Base-by-base conservation (phyloP, 1,140 invertebrate genomes). In the Tetraneura akinire region DNA sequence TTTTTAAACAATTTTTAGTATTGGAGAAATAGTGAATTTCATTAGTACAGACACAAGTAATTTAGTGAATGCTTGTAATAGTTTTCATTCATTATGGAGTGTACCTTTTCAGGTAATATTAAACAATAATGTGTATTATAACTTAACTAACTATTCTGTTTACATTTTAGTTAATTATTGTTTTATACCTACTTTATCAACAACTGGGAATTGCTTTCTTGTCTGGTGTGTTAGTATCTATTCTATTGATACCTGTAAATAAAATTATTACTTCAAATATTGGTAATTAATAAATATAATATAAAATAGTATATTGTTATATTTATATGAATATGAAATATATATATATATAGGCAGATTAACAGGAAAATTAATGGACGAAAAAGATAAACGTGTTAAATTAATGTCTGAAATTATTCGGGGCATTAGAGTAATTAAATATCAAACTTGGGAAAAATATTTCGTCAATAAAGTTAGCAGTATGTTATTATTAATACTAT, bases 71-170 rank as follows among this genome's bases (percentile, higher is more conserved):
- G 94, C 96, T 53, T 97, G 95, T 87, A 91, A 94, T 0, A 97
- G 94, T 86, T 97, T 99, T 86, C 97, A 99, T 88, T 91, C 94
- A 18, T 89, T 98, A 82, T 99, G 98, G 97, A 97, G 95, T 86
- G 92, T 98, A 84, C 97, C 97, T 29, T 89, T 98, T 84, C 94
- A 96, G 88, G 93, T 93, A 85, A 85, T 49, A 78, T 71, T 42
- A 62, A 53, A 53, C 49, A 57, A 55, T 26, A 47, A 64, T 47
- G 21, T 74, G 8, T 16, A 60, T 73, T 80, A 57, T 29, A n/a
- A 45, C 21, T 80, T 14, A 4, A 37, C 37, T 47, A 29, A 37
- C 10, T 80, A 23, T 18, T 26, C 29, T 32, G 0, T 82, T 51
- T 83, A 83, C 83, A 84, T 82, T 90, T 83, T 87, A 96, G 92